Evolutionary conservation across 2,113 vertebrate species (phyloP), one percentile per base, ranked within the genome.

Genomic region (Tretioscincus oriximinensis): DNA sequence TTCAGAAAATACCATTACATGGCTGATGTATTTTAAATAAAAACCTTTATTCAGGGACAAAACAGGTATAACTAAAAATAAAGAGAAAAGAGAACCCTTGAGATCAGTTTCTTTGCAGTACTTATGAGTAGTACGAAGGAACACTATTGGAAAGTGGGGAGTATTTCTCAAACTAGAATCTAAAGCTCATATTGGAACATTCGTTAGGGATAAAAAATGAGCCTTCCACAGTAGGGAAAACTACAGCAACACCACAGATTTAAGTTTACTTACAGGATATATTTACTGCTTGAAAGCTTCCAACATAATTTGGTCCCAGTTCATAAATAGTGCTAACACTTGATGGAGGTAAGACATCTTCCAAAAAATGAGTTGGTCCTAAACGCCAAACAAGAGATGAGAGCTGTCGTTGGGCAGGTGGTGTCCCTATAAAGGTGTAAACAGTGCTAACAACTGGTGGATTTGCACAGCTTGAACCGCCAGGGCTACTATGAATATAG

Each of bases 231-330:
- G 2, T 10, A 64, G 63, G 22, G n/a, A 64, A 64, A 24, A 64
- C 26, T 5, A 26, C 12, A 66, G n/a, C 12, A 66, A 66, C 63
- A 64, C 26, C 22, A 66, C 11, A 14, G 3, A 1, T 14, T 29
- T 66, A 77, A 9, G 5, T 47, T 35, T 89, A 96, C 98, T 98
- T 89, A 99, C 98, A 98, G 0, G 97, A 97, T 35, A 96, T 89
- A 72, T 97, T 97, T 29, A 99, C 97, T 0, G 98, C 97, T 92
- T 99, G 98, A 88, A 99, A 98, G 88, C 98, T 98, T 80, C 98
- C 98, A 0, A 98, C 95, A 0, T 97, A 99, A 89, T 96, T 97
- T 9, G 98, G 98, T 84, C 98, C 98, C 76, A 99, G 94, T 78
- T 99, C 98, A 28, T 94, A 99, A 86, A 99, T 94, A 83, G 96